Base-by-base conservation (phyloP, 2,113 vertebrate species). In the Chionodraco myersi region DNA sequence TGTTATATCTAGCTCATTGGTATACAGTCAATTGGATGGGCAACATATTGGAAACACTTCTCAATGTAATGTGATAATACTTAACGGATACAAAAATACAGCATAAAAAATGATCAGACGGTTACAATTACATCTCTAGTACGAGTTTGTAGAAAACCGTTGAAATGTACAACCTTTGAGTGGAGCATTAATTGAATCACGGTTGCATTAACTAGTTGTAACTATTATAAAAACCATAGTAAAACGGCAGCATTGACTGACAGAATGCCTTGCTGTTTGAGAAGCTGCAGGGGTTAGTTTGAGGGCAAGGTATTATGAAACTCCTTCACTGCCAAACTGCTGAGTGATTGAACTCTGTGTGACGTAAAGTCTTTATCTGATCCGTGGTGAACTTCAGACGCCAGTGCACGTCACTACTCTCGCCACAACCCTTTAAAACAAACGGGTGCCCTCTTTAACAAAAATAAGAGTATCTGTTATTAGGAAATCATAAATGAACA, bases 351-450 rank as follows among this genome's bases (percentile, higher is more conserved):
- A 80, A 86, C 65, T 66, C 5, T 13, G 6, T 76, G 68, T 83
- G 84, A 87, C 63, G 85, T 77, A 88, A 87, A 61, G 64, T 16
- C 83, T 80, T 92, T 93, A 95, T 95, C 93, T 88, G 67, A 70
- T 77, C 36, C 51, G 34, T 13, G 2, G 44, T 91, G 92, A 92
- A 90, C 93, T 92, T 93, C 82, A 92, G 73, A 78, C 92, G 21
- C 10, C 15, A 30, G 8, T 51, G 87, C 10, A 86, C 71, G 77
- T 93, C 92, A 90, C 44, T 54, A 45, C 53, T 36, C 23, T 62
- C 51, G 65, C 79, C 36, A 15, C 13, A 47, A 10, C 10, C 6
- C 8, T 45, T 36, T 26, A 8, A 18, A 30, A 26, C 3, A 66
- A 58, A 71, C 34, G 6, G 1, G 23, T 56, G 6, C 15, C 9